Evolutionary conservation across 2,888 invertebrate genomes (phyloP).

Genomic region (Subacronicta megacephala): DNA sequence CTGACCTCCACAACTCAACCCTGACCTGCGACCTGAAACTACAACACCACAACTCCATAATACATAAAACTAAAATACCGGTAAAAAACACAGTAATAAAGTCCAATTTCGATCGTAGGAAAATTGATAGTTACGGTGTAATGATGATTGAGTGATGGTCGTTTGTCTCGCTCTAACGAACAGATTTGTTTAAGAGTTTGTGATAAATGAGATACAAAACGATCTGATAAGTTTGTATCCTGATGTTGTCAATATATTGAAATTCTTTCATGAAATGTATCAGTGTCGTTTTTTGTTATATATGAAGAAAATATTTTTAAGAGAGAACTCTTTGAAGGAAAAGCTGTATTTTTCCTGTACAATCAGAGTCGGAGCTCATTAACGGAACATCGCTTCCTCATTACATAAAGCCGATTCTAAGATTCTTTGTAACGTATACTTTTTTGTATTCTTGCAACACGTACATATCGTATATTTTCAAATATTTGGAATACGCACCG

Average conservation of each 20-base stretch:
- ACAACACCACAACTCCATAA: constrained; percentile 1
- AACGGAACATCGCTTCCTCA: not conserved
- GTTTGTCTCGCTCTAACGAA: constrained; percentile 36
- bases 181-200: constrained; percentile 41
- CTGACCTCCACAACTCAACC: constrained; percentile 44
- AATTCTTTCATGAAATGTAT: constrained; percentile 22
- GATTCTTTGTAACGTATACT: not conserved
- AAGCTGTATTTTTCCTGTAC: not conserved
- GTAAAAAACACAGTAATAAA: constrained; percentile 12
- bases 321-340: not conserved
- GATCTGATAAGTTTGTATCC: constrained; percentile 45
- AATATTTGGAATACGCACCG: too few species aligned
- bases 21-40: constrained; percentile 40
- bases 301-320: constrained; percentile 2
- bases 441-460: not conserved
- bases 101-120: constrained; percentile 12
- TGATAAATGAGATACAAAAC: constrained; percentile 45
- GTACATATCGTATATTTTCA: too few species aligned
- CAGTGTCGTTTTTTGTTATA: not conserved
- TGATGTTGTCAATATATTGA: constrained; percentile 32
- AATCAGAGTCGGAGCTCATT: not conserved
- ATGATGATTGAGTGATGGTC: constrained; percentile 4
- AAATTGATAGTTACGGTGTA: constrained; percentile 16
- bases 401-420: not conserved
- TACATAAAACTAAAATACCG: constrained; percentile 14